phyloP scores from a whole-genome alignment of 1,140 invertebrate species.

The Magallana gigas region DNA sequence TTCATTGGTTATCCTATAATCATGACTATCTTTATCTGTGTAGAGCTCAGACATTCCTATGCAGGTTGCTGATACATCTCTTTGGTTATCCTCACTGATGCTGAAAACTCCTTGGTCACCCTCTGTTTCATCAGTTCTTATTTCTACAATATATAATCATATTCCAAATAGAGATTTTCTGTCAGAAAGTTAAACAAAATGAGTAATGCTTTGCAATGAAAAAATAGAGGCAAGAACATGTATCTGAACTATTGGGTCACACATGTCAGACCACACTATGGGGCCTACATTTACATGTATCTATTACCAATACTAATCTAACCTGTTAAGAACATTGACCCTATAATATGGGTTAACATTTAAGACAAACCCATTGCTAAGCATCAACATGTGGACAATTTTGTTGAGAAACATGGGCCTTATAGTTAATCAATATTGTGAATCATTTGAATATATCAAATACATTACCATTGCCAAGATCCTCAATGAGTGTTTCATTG shows the following conservation, averaged over 20 bases:
- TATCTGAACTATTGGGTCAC: not conserved
- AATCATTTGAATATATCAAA: not conserved
- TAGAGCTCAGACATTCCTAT: too few relatives aligned
- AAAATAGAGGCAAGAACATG: too few relatives aligned
- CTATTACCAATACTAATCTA: not conserved
- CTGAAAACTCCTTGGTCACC: too few relatives aligned
- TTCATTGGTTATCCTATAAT: too few relatives aligned
- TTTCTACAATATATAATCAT: too few relatives aligned
- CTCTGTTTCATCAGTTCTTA: too few relatives aligned
- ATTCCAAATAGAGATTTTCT: too few relatives aligned
- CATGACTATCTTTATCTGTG: too few relatives aligned
- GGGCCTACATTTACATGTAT: not conserved
- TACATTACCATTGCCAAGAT: not conserved
- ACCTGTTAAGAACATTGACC: not conserved
- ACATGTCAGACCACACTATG: not conserved
- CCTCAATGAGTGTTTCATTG: not conserved
- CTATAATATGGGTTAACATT: slow-evolving; percentile 1
- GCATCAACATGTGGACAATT: not conserved
- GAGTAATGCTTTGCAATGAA: too few relatives aligned
- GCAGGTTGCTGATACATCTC: too few relatives aligned
- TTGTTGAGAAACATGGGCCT: not conserved
- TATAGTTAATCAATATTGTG: not conserved
- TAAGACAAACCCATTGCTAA: not conserved
- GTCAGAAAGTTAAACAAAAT: too few relatives aligned
- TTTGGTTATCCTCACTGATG: too few relatives aligned